Percentiles rank a stretch among this genome's conserved stretches.
These are phyloP conservation scores for Melangyna quadrimaculata DNA, from an alignment of 2,888 invertebrate species.

Conservation along the genomic window DNA sequence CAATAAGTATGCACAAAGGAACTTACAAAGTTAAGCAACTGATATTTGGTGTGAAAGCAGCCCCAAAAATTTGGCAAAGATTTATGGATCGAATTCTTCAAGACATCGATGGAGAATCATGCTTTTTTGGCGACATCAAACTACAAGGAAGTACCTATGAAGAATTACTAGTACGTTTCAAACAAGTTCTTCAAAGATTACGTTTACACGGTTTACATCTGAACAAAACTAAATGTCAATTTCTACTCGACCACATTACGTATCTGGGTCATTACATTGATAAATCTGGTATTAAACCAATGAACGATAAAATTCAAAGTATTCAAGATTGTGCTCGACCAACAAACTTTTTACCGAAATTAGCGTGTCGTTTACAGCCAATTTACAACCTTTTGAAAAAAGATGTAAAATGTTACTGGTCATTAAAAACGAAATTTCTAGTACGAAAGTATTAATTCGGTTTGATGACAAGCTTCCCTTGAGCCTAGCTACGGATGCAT, in stretches of 20 bases:
- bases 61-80: conserved; percentile 75
- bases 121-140: neutral
- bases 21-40: conserved; percentile 70
- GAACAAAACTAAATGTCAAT: neutral
- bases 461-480: conserved; percentile 64
- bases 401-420: neutral
- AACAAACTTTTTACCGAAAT: conserved; percentile 5
- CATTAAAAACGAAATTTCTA: conserved; percentile 11
- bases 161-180: too few relatives aligned
- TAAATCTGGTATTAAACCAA: conserved; percentile 25
- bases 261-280: neutral
- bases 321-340: conserved; percentile 30
- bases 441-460: conserved; percentile 68
- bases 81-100: too few relatives aligned
- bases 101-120: conserved; percentile 42
- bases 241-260: neutral
- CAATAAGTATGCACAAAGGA: conserved; percentile 74
- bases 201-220: neutral
- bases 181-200: too few relatives aligned
- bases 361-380: neutral
- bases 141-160: neutral
- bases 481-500: conserved; percentile 73
- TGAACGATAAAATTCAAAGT: conserved; percentile 31
- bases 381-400: neutral
- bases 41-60: conserved; percentile 73